Evolutionary conservation across 2,113 vertebrate species (phyloP).

Genomic region (Chaenocephalus aceratus): DNA sequence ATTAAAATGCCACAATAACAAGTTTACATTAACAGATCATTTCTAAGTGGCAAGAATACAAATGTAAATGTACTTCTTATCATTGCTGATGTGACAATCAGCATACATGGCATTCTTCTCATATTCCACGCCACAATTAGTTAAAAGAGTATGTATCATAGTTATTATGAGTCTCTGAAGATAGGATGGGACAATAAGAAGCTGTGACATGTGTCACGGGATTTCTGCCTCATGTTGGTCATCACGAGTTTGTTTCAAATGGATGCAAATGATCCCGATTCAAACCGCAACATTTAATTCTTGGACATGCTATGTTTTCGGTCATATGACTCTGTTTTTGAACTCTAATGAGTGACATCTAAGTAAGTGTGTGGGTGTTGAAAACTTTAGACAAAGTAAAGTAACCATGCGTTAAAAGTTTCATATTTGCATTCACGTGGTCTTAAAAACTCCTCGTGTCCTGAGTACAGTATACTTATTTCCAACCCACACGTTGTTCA

Average conservation of each 20-base stretch:
- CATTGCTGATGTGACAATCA: neutral
- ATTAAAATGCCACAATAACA: neutral
- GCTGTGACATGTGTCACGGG: conserved; percentile 42
- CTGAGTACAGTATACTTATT: conserved; percentile 16
- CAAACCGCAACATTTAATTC: conserved; percentile 53
- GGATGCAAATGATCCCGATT: conserved; percentile 61
- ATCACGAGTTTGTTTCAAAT: conserved; percentile 57
- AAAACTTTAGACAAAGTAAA: conserved; percentile 50
- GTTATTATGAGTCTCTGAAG: conserved; percentile 4
- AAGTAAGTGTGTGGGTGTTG: conserved; percentile 62
- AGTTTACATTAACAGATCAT: neutral
- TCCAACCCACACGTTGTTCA: conserved; percentile 8
- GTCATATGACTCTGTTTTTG: conserved; percentile 55
- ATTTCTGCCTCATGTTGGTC: conserved; percentile 37
- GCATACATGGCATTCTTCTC: neutral
- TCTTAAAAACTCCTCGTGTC: conserved; percentile 39
- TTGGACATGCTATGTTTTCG: conserved; percentile 56
- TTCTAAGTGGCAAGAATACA: neutral
- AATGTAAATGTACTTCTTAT: neutral
- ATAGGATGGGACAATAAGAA: conserved; percentile 21
- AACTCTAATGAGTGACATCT: conserved; percentile 41
- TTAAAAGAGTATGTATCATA: neutral
- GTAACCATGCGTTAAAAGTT: conserved; percentile 69
- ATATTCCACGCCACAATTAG: neutral
- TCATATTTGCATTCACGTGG: conserved; percentile 69